phyloP scores from a whole-genome alignment of 1,140 invertebrate species.

The Zaprionus capensis region DNA sequence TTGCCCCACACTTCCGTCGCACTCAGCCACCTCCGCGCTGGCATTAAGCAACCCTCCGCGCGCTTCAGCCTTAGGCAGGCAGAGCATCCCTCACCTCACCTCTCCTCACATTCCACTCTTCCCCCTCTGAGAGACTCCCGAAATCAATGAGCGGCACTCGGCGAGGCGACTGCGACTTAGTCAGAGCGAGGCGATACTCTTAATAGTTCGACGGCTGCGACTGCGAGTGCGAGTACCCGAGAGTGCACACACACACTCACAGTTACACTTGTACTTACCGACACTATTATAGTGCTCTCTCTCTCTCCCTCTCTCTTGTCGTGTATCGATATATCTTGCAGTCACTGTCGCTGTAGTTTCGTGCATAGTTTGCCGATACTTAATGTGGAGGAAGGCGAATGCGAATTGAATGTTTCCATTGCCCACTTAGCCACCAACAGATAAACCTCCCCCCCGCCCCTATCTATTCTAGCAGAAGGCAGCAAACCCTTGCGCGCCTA shows the following conservation, averaged over 20 bases:
- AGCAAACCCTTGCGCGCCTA: slow-evolving; percentile 42
- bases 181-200: not conserved
- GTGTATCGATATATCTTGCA: not conserved
- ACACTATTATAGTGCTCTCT: not conserved
- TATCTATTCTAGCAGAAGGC: not conserved
- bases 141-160: slow-evolving; percentile 66
- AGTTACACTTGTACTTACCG: not conserved
- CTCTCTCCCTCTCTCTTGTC: not conserved
- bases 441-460: not conserved
- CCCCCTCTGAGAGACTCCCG: slow-evolving; percentile 2
- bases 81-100: not conserved
- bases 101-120: not conserved
- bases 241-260: not conserved
- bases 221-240: not conserved
- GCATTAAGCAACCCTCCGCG: not conserved
- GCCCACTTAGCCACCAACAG: not conserved
- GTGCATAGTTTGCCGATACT: slow-evolving; percentile 16
- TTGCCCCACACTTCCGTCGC: not conserved
- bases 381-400: slow-evolving; percentile 13
- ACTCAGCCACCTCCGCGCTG: not conserved
- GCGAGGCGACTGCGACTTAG: slow-evolving; percentile 7
- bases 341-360: slow-evolving; percentile 18
- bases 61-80: not conserved
- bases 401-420: slow-evolving; percentile 30
- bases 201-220: slow-evolving; percentile 9